Evolutionary conservation across 1,140 invertebrate species (phyloP), one percentile per base, ranked within the genome.

Genomic region (Varroa destructor): DNA sequence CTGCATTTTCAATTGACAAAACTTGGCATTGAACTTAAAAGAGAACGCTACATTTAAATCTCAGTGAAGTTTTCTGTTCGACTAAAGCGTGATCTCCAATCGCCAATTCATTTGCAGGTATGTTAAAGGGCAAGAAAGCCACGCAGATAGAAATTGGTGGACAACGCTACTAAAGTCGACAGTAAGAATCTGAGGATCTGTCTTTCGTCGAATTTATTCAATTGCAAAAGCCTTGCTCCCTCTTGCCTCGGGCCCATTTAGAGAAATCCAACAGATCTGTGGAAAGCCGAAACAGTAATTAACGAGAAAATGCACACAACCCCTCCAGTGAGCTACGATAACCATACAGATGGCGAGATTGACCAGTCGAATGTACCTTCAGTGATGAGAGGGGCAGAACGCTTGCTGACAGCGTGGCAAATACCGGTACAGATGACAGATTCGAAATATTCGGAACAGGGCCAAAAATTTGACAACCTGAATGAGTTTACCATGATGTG

Each of bases 251-350:
- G 40, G 61, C 10, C 40, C 37, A 67, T 8, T 67, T 5, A 67
- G 14, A 12, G 61, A 67, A 3, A 67, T 67, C 61, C 61, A 67
- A 40, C n/a, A 67, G 12, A 36, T 67, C 14, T 12, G 37, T 14
- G 61, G 61, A 8, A 67, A 67, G 14, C 61, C 61, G 10, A 67
- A 1, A 8, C 36, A 67, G 36, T 67, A 46, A 67, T 67, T 37
- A 37, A 67, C 61, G 61, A 67, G 61, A 8, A 67, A 67, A 1
- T 67, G 61, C 1, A 67, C 46, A 46, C 61, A 67, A 37, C 61
- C 61, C 12, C 40, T 67, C 61, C 61, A 67, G 37, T 67, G 61
- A 1, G 61, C 40, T 37, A 67, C 61, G 10, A 67, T 67, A 1
- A 67, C 61, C 61, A 67, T 67, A 5, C 40, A 2, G 61, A 67